Evolutionary conservation across 2,113 vertebrate species (phyloP), one percentile per base, ranked within the genome.

Genomic region (Cryptotis parvus): DNA sequence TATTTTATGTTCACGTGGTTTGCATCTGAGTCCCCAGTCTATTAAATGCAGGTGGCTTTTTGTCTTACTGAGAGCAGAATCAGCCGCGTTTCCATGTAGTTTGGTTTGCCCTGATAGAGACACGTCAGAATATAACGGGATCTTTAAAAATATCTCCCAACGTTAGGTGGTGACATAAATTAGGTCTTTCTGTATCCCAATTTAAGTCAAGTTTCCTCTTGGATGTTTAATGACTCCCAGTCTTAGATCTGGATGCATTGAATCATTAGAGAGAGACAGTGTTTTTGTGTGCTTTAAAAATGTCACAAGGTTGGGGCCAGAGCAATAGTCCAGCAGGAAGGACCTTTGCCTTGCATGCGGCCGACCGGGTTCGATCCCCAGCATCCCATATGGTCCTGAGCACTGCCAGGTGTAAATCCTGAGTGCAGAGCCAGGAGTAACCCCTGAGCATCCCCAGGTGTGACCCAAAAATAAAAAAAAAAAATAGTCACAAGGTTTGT

Each of bases 1-100:
- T 96, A n/a, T 78, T 96, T 82, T 35, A 86, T 27, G 29, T 87
- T 93, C 66, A 79, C 0, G 29, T 73, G 29, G 69, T 75, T 79
- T 77, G 35, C 29, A 65, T 9, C 37, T 41, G 22, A 61, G 80
- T 49, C 45, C 45, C 7, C 24, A 39, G 10, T 58, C 29, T 6
- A 49, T 10, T 39, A 70, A 84, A 63, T 7, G 29, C 37, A 41
- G 12, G 6, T 29, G 29, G 26, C 3, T 68, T 78, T 74, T 63
- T 18, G 18, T 33, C 33, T 6, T 41, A 49, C 58, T 8, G 8
- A 58, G 61, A 15, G 10, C 29, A 63, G 43, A 79, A 66, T 6
- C 39, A 9, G 26, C 2, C 1, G 0, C 5, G 2, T 58, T 61
- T 41, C 45, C 15, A 5, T 12, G 7, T 29, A 24, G n/a, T 3